Evolutionary conservation across 2,888 invertebrate genomes (phyloP).

Genomic region (Plemyria rubiginata): DNA sequence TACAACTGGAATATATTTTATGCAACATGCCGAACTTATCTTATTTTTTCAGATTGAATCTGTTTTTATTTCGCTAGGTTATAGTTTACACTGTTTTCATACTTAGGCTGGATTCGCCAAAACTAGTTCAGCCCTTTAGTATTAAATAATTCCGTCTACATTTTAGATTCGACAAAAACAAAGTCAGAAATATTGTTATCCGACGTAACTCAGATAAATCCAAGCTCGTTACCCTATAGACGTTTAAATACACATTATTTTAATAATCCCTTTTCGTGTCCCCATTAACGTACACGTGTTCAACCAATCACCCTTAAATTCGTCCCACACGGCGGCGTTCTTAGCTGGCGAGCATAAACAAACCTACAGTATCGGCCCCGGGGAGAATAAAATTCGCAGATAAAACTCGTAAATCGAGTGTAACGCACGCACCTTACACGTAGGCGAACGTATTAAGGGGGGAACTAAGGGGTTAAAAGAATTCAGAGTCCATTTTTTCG

Average conservation of each 20-base stretch:
- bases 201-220: too few species aligned
- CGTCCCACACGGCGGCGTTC: conserved; percentile 33
- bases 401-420: conserved; percentile 55
- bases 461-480: not conserved
- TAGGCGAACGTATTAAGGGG: conserved; percentile 22
- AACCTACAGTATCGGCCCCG: conserved; percentile 40
- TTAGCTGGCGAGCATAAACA: conserved; percentile 47
- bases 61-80: too few species aligned
- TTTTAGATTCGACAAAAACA: too few species aligned
- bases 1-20: too few species aligned
- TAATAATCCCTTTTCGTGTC: conserved; percentile 22
- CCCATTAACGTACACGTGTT: conserved; percentile 20
- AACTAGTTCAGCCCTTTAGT: too few species aligned
- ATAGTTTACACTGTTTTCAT: too few species aligned
- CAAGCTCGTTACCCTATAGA: too few species aligned
- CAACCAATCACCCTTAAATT: conserved; percentile 38
- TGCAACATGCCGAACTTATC: too few species aligned
- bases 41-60: too few species aligned
- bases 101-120: too few species aligned
- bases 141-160: too few species aligned
- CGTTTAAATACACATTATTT: not conserved
- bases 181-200: too few species aligned
- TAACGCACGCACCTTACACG: conserved; percentile 43
- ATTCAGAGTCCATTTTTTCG: not conserved
- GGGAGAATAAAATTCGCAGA: conserved; percentile 49